Conservation (phyloP, 2,113 vertebrate species). For the Himantopus leucocephalus region DNA sequence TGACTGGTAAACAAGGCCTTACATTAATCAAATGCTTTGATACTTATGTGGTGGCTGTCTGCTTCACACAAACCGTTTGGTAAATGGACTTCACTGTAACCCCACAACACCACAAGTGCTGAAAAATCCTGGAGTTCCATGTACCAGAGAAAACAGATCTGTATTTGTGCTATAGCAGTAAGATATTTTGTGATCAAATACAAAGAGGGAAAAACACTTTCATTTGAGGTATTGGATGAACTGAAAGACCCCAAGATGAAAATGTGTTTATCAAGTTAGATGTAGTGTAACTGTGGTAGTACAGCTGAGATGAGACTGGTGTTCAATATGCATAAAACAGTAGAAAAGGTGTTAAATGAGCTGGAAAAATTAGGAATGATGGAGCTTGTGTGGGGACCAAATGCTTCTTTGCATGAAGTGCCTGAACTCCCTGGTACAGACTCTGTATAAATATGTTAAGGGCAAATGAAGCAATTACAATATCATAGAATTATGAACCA, state of each 20-base stretch:
- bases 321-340: slow-evolving; percentile 23
- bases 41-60: background rate
- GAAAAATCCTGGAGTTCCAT: slow-evolving; percentile 25
- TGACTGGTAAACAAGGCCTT: slow-evolving; percentile 42
- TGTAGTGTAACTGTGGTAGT: slow-evolving; percentile 3
- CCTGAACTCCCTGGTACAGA: background rate
- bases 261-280: slow-evolving; percentile 28
- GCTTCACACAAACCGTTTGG: background rate
- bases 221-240: background rate
- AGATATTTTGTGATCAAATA: background rate
- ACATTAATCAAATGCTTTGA: background rate
- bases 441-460: background rate
- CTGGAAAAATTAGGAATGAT: slow-evolving; percentile 21
- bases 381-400: background rate
- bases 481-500: background rate
- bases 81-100: background rate
- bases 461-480: background rate
- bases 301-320: slow-evolving; percentile 11
- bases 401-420: background rate
- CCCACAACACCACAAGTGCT: background rate
- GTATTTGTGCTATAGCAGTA: background rate
- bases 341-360: slow-evolving; percentile 28
- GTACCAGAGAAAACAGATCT: background rate
- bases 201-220: background rate
- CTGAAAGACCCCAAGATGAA: background rate